Base-by-base conservation (phyloP, 2,113 vertebrate species). In the Amphiprion ocellaris region DNA sequence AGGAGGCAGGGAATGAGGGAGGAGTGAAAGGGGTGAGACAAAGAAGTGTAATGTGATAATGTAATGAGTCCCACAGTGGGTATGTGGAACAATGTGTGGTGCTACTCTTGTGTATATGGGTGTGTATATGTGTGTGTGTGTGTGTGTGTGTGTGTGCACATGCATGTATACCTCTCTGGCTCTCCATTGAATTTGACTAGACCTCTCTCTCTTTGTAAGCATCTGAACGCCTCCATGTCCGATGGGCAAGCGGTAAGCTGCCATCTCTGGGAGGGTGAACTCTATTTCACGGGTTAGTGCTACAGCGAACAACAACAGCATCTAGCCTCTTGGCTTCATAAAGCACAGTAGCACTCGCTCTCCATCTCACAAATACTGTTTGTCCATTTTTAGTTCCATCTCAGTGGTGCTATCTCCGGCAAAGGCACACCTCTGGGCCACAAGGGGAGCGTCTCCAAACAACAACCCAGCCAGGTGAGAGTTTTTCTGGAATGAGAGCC, bases 271-370 rank as follows among this genome's bases (percentile, higher is more conserved):
- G n/a, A 87, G 53, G 69, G 82, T 85, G 83, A 93, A 90, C 89
- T 93, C 92, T 87, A 87, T 92, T 95, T 93, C 91, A 89, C 73
- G 86, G 87, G 91, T 91, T 91, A 93, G 85, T 72, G 87, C 75
- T 55, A 67, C 80, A 84, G 69, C 79, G 74, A 84, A 68, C 62
- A 65, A 76, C 14, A 49, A 70, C 69, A 47, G 78, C 69, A 75
- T 66, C 73, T 60, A 69, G 62, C 58, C 72, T 76, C 66, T 56
- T 28, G 69, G 79, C 85, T 85, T 78, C 77, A 87, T 85, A 68
- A 85, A 87, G 47, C 64, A 78, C 47, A 50, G 21, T 16, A 26
- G 37, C 4, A 19, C 76, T 61, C 24, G 0, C 63, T 59, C 60
- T 83, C 80, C 68, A 54, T 77, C 62, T 62, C 81, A 71, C 74